A percentile compares a stretch with the other conserved stretches of the same genome.
These are phyloP conservation scores for Macrobrachium rosenbergii DNA, from an alignment of 1,140 invertebrate species.

Conservation along the genomic window DNA sequence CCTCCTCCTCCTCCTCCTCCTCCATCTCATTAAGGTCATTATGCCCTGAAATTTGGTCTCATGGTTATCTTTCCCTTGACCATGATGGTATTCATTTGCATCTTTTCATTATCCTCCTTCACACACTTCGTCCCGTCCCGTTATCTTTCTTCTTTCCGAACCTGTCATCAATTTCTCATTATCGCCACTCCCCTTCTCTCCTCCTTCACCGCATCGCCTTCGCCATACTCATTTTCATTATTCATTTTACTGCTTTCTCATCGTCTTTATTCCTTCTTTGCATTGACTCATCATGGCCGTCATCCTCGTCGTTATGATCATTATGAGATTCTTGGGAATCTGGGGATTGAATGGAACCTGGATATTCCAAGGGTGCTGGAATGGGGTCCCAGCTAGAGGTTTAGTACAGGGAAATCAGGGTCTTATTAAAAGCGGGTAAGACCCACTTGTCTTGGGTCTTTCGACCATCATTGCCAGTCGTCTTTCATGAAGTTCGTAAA, in stretches of 20 bases:
- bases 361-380: no score
- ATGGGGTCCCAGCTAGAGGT: no score
- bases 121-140: neutral
- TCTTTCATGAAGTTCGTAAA: no score
- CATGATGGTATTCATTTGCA: no score
- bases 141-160: neutral
- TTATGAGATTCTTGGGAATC: no score
- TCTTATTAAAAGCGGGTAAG: no score
- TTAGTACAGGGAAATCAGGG: no score
- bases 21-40: neutral
- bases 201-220: neutral
- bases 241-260: neutral
- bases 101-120: neutral
- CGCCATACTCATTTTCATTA: neutral
- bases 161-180: neutral
- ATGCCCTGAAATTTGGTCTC: neutral
- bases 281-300: neutral
- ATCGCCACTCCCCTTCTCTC: neutral
- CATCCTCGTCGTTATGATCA: no score
- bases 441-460: no score
- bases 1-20: neutral
- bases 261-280: no score
- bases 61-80: neutral
- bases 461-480: no score
- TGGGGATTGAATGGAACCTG: no score